phyloP scores from a whole-genome alignment of 1,140 invertebrate species.

The Drosophila funebris region DNA sequence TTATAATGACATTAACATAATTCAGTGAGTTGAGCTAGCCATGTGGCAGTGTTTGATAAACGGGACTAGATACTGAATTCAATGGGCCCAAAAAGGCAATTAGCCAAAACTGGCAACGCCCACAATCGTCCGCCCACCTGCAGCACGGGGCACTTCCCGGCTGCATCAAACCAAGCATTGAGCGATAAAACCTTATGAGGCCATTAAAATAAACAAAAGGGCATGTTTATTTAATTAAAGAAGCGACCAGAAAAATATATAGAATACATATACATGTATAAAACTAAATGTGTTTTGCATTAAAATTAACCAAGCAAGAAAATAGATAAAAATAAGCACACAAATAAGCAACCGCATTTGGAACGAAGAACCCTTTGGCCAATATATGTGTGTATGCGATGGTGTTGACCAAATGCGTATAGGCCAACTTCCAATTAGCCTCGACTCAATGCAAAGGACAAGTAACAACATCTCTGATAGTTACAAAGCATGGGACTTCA shows the following conservation, averaged over 20 bases:
- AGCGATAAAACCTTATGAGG: slow-evolving; percentile 69
- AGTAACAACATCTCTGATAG: slow-evolving; percentile 15
- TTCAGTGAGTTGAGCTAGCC: slow-evolving; percentile 26
- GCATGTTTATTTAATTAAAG: slow-evolving; percentile 74
- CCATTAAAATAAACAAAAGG: slow-evolving; percentile 58
- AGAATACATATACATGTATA: slow-evolving; percentile 38
- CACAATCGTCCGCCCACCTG: neutral
- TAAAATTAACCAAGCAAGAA: slow-evolving; percentile 75
- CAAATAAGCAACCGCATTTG: slow-evolving; percentile 39
- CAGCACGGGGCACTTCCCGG: neutral
- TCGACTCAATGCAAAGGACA: slow-evolving; percentile 41
- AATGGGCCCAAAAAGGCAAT: slow-evolving; percentile 62
- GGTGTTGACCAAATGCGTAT: slow-evolving; percentile 1
- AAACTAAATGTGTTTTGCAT: slow-evolving; percentile 66
- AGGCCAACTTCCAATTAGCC: slow-evolving; percentile 63
- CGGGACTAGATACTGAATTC: slow-evolving; percentile 55
- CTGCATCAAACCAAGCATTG: slow-evolving; percentile 45
- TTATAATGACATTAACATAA: slow-evolving; percentile 75
- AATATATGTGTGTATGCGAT: slow-evolving; percentile 38
- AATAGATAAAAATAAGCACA: slow-evolving; percentile 62
- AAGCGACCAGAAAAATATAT: neutral
- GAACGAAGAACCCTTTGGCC: slow-evolving; percentile 50
- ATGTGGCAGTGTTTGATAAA: slow-evolving; percentile 49
- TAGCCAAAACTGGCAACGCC: slow-evolving; percentile 39
- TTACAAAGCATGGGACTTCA: slow-evolving; percentile 33